These are phyloP conservation scores for Lutjanus argentimaculatus DNA, from an alignment of 2,797 vertebrate genomes.

Conservation along the genomic window DNA sequence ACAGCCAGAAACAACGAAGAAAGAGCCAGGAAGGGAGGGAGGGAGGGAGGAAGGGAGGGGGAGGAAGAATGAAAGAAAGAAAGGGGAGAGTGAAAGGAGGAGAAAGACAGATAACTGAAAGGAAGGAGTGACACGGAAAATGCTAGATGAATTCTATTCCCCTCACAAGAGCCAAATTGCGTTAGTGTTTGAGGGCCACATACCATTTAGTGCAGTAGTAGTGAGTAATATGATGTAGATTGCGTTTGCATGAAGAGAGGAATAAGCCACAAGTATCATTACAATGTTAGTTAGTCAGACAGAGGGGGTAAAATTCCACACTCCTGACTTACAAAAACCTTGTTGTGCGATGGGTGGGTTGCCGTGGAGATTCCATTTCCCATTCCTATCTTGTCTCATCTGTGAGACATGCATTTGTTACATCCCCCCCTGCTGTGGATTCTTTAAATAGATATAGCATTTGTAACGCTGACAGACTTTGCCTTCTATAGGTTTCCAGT, in stretches of 20 bases:
- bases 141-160: conserved; percentile 38
- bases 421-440: conserved; percentile 41
- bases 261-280: not conserved
- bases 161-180: conserved; percentile 46
- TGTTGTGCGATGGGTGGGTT: conserved; percentile 32
- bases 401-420: conserved; percentile 33
- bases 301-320: not conserved
- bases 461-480: conserved; percentile 32
- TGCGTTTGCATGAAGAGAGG: not conserved
- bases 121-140: conserved; percentile 44
- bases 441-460: conserved; percentile 49
- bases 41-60: conserved; percentile 1
- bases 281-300: not conserved
- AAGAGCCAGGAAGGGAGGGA: conserved; percentile 50
- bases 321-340: conserved; percentile 26
- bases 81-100: conserved; percentile 11
- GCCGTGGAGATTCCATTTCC: conserved; percentile 36
- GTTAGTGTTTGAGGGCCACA: conserved; percentile 23
- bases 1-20: conserved; percentile 78
- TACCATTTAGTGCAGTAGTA: not conserved
- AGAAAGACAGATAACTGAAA: conserved; percentile 41
- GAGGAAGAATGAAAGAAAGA: not conserved
- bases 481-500: conserved; percentile 46
- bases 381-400: conserved; percentile 43
- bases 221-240: not conserved